These are phyloP conservation scores for Andricus curvator DNA, from an alignment of 2,888 invertebrate species.

Conservation along the genomic window DNA sequence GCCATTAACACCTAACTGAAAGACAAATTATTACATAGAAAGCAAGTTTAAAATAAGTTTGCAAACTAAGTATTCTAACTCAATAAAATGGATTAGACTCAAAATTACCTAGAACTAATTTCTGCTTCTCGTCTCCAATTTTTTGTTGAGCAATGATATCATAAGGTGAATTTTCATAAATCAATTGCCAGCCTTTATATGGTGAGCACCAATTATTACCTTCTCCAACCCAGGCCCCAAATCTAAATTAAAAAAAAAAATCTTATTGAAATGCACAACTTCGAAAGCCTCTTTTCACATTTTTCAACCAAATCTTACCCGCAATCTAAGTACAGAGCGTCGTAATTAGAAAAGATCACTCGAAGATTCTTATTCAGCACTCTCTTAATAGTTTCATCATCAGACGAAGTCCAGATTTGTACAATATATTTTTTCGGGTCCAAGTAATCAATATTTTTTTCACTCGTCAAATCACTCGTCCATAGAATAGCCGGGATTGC, in stretches of 20 bases:
- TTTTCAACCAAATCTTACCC: constrained; percentile 78
- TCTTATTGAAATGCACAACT: constrained; percentile 6
- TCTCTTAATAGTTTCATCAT: constrained; percentile 83
- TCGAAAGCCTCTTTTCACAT: background rate
- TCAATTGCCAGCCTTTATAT: constrained; percentile 93
- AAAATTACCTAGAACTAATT: constrained; percentile 80
- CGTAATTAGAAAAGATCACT: constrained; percentile 92
- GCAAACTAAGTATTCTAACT: background rate
- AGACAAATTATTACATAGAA: too few species aligned
- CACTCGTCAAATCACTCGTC: constrained; percentile 89
- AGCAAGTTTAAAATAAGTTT: too few species aligned
- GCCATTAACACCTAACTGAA: too few species aligned
- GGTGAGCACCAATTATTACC: constrained; percentile 95
- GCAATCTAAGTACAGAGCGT: constrained; percentile 92
- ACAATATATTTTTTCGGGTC: constrained; percentile 88
- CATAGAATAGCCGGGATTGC: constrained; percentile 86
- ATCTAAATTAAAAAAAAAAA: constrained; percentile 72
- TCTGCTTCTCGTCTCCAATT: constrained; percentile 78
- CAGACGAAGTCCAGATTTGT: constrained; percentile 89
- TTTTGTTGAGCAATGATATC: constrained; percentile 77
- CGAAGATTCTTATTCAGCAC: constrained; percentile 86
- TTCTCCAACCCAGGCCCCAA: constrained; percentile 88
- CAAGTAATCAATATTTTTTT: constrained; percentile 83
- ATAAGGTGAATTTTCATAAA: constrained; percentile 88
- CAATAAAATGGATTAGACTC: constrained; percentile 11